Conservation (phyloP, 2,888 invertebrate genomes). For the Spisula solida region DNA sequence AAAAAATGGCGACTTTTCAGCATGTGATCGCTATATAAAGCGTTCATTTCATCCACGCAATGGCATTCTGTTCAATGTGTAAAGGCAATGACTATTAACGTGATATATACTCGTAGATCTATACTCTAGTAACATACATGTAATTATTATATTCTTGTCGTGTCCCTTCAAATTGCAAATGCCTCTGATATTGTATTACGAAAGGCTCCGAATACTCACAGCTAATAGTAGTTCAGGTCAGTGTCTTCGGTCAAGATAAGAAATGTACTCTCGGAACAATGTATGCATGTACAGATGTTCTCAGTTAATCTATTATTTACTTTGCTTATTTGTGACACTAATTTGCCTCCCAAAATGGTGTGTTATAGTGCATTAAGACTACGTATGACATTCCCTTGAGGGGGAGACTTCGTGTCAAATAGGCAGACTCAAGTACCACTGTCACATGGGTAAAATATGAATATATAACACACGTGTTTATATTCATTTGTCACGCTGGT, state of each 20-base stretch:
- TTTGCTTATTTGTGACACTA: not conserved
- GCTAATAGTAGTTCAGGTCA: not conserved
- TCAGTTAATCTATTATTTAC: not conserved
- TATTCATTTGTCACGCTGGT: not conserved
- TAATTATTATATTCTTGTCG: too few species aligned
- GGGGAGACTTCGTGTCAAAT: not conserved
- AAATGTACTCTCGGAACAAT: not conserved
- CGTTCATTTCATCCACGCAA: too few species aligned
- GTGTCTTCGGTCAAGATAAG: not conserved
- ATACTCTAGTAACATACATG: too few species aligned
- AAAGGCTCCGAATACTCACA: too few species aligned
- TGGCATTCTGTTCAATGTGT: too few species aligned
- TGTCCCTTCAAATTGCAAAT: too few species aligned
- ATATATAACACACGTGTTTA: constrained; percentile 9
- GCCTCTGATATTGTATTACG: too few species aligned
- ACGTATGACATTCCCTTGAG: not conserved
- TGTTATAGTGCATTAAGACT: not conserved
- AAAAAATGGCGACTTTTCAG: too few species aligned
- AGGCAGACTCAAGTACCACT: not conserved
- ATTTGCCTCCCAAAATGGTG: constrained; percentile 11
- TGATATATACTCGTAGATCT: too few species aligned
- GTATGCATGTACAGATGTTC: not conserved
- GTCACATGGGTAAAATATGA: not conserved
- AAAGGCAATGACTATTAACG: too few species aligned
- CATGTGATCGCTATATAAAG: too few species aligned